phyloP scores from a whole-genome alignment of 2,888 invertebrate species.

The Slavum lentiscoides region DNA sequence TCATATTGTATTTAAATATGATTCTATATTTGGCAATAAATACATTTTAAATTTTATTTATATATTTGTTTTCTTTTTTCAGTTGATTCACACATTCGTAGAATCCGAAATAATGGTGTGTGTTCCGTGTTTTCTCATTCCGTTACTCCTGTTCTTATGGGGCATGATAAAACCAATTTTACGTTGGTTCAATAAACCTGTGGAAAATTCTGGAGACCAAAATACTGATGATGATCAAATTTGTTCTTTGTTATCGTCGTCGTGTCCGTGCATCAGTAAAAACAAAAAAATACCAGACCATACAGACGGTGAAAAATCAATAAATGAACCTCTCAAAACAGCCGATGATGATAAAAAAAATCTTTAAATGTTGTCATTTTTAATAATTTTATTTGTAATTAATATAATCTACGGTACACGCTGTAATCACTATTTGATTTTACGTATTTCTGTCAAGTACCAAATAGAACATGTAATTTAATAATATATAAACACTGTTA shows the following conservation, averaged over 20 bases:
- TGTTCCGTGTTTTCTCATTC: conserved; percentile 31
- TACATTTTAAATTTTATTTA: no score
- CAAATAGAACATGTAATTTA: no score
- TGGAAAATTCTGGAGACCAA: conserved; percentile 17
- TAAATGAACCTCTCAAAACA: neutral
- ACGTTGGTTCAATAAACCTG: conserved; percentile 25
- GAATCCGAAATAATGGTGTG: conserved; percentile 29
- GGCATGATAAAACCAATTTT: conserved; percentile 27
- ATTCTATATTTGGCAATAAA: no score
- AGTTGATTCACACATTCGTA: neutral
- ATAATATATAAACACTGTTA: no score
- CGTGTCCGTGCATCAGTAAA: conserved; percentile 37
- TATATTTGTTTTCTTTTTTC: neutral
- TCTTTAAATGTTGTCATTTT: conserved; percentile 4
- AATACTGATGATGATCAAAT: conserved; percentile 13
- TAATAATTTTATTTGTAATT: no score
- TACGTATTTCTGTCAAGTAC: no score
- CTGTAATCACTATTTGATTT: no score
- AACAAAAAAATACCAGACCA: neutral
- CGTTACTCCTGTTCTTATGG: conserved; percentile 34
- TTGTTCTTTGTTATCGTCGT: conserved; percentile 37
- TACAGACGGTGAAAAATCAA: neutral
- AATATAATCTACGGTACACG: no score
- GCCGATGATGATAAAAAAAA: conserved; percentile 9
- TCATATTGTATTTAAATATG: no score